Evolutionary conservation across 1,140 invertebrate genomes (phyloP), one percentile per base, ranked within the genome.

Genomic region (Nephila pilipes): DNA sequence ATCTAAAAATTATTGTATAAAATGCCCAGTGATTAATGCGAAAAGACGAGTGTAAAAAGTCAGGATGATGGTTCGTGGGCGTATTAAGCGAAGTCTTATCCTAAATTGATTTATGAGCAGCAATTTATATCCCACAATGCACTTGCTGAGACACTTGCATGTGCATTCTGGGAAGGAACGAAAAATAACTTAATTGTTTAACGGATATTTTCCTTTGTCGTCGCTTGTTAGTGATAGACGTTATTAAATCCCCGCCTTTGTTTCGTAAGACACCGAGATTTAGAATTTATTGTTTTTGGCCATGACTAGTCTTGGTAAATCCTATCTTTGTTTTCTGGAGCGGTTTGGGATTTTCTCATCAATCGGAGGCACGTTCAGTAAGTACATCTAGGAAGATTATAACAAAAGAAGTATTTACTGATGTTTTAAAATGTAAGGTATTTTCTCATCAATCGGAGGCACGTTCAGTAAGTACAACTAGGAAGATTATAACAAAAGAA

Each of bases 51-150:
- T 75, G 18, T 25, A 36, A 75, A n/a, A 36, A 75, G 63, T 25
- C 63, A 8, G 25, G 63, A 65, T 65, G 25, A 29, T 32, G 36
- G 18, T 14, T 36, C 29, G 69, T 75, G 69, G 69, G 69, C 69
- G 69, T 29, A 75, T 36, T 16, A 6, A 32, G 69, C 25, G 6
- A n/a, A n/a, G 69, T 18, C 69, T 32, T 36, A 75, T 75, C 69
- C 69, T 75, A 75, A 75, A 75, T 75, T 75, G 25, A 75, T 75
- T 75, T 75, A 75, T 32, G 69, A 29, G 69, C 69, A 32, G 32
- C 32, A 75, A 75, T 75, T 75, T 75, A 22, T 36, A 32, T 18
- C 18, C 29, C 16, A 75, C 69, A 75, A 36, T 75, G 69, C 32
- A 20, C 69, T 36, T 8, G 46, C 46, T 10, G 29, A 75, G 63